A percentile compares a stretch with the other conserved stretches of the same genome.
These are phyloP conservation scores for Epizoanthus rinbou DNA, from an alignment of 92 coral and sea anemone genomes.

Conservation along the genomic window DNA sequence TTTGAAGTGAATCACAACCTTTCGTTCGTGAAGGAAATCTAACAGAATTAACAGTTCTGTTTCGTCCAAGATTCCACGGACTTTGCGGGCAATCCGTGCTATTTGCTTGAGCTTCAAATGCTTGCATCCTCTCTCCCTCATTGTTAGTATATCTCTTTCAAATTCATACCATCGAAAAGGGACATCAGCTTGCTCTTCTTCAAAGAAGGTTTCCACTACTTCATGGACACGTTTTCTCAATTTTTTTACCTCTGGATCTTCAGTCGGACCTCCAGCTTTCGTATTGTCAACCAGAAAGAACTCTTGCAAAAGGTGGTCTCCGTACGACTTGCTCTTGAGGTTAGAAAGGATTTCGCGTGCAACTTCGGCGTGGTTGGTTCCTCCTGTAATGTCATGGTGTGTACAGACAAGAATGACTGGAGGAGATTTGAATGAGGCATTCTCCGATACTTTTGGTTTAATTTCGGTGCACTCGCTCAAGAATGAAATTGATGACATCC, in stretches of 20 bases:
- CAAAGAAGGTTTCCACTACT: slow-evolving; percentile 29
- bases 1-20: neutral
- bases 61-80: neutral
- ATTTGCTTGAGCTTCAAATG: neutral
- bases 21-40: neutral
- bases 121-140: neutral
- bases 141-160: neutral
- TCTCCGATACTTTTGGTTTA: neutral
- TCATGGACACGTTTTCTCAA: slow-evolving; percentile 37
- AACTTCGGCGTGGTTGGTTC: slow-evolving; percentile 6
- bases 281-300: slow-evolving; percentile 66
- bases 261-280: slow-evolving; percentile 33
- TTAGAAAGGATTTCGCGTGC: slow-evolving; percentile 22
- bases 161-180: slow-evolving; percentile 17
- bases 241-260: slow-evolving; percentile 29
- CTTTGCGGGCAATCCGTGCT: neutral
- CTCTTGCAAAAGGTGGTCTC: slow-evolving; percentile 23
- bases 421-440: neutral
- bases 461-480: neutral
- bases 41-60: neutral
- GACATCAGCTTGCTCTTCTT: neutral
- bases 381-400: slow-evolving; percentile 48
- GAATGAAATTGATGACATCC: slow-evolving; percentile 67
- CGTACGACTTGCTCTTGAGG: slow-evolving; percentile 17
- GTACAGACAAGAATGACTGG: slow-evolving; percentile 63